Base-by-base conservation (phyloP, 2,113 vertebrate genomes). In the Microcebus ravelobensis region DNA sequence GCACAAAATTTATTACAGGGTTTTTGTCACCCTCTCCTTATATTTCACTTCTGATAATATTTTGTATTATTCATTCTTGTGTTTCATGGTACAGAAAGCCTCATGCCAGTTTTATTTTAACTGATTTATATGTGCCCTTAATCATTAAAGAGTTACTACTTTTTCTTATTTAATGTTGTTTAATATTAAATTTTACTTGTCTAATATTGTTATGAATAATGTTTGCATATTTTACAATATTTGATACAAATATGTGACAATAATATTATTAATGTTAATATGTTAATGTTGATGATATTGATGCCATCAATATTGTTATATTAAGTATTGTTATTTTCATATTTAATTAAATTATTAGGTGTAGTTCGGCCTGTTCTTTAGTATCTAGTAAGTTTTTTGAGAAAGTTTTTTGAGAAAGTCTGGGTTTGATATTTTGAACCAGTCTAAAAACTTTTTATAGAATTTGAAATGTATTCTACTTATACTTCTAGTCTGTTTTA, bases 371-470 rank as follows among this genome's bases (percentile, higher is more conserved):
- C 77, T 7, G 6, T 92, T 12, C 57, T 68, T 84, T 79, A 68
- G 29, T 65, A 27, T 68, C 2, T 48, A 91, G 34, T 85, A 88
- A 36, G 39, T n/a, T 73, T 82, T 93, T 71, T 73, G 65, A 89
- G 77, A 65, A 88, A 36, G 39, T 29, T 73, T 82, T 93, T 71
- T 73, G 65, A 89, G 77, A 65, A 77, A 79, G 31, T 63, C 55
- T 63, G 70, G 68, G 17, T 77, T 94, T 84, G 55, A 34, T 77
- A 71, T 85, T 87, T 95, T 95, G 39, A 50, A 57, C 45, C 36
- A 94, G 23, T 93, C 55, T 82, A 45, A 83, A 83, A 90, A 61
- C 70, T 95, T 70, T n/a, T 95, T 92, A 20, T 90, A 36, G n/a
- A 86, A 71, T 90, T 95, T 67, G 39, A 94, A 42, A 90, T 81